Evolutionary conservation across 2,113 vertebrate species (phyloP).

Genomic region (Carlito syrichta): DNA sequence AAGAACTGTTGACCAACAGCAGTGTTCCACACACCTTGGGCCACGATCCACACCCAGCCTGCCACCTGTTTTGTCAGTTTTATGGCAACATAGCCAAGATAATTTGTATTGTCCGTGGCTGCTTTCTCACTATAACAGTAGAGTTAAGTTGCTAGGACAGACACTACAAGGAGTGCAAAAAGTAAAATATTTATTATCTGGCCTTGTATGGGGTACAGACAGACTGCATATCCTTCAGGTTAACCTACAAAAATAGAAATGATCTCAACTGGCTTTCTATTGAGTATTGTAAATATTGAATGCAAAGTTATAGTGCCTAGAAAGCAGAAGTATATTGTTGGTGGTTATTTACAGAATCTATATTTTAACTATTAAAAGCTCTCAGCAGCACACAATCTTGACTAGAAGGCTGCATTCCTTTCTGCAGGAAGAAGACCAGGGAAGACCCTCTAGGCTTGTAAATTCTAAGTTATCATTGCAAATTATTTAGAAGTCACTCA

Average conservation of each 20-base stretch:
- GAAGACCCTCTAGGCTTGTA: background rate
- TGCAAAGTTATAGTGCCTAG: background rate
- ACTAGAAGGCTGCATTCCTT: background rate
- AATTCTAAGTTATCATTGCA: background rate
- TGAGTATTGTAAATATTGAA: background rate
- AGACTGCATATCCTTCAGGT: background rate
- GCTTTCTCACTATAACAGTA: background rate
- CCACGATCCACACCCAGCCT: background rate
- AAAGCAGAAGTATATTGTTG: background rate
- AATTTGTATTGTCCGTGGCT: background rate
- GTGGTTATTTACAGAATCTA: background rate
- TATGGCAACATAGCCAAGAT: background rate
- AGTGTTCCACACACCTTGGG: too few species aligned
- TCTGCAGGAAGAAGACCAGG: background rate
- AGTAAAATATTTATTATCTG: background rate
- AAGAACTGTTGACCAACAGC: background rate
- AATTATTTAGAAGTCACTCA: background rate
- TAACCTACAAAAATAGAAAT: background rate
- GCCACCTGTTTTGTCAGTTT: background rate
- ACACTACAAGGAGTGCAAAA: background rate
- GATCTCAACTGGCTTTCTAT: background rate
- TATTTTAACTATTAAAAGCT: background rate
- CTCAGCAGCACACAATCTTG: background rate
- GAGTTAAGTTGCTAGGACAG: background rate
- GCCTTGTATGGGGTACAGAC: background rate